Base-by-base conservation (phyloP, 2,888 invertebrate species). In the Hirtodrosophila duncani region DNA sequence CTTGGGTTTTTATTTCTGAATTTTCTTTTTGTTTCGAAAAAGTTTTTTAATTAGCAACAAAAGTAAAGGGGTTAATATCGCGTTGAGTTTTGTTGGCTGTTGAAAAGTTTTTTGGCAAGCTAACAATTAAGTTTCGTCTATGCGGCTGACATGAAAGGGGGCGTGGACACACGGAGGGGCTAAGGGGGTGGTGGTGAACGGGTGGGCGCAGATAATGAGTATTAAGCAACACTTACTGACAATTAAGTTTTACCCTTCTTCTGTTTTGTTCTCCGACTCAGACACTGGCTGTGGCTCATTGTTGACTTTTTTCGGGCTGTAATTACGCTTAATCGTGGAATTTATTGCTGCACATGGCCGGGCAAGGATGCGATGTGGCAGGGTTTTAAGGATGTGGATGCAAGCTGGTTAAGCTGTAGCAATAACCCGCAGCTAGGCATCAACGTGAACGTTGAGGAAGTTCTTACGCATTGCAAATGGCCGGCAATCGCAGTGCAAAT, bases 31-130 rank as follows among this genome's bases (percentile, higher is more conserved):
- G 11, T 17, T 38, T 37, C 46, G 21, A 23, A 83, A 82, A 82
- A 82, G 67, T 83, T 82, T 82, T 82, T 82, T 82, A 83, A 82
- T 83, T 81, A 82, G 82, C 80, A 67, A 70, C 79, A 71, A 77
- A 56, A 79, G 72, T 79, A 79, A 71, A 81, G 80, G 77, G 77
- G 79, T 81, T 70, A 70, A 74, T 78, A 75, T 58, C 44, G 81
- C 74, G 64, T 66, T 53, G 67, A 42, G 41, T 53, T 59, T 53
- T 60, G 60, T 66, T 69, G 66, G 67, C 62, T 68, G 65, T 58
- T 63, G 66, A 68, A 79, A 71, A 60, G 56, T 64, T 79, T 51
- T 44, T 75, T 81, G 78, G 63, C 81, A 81, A 77, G 80, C 80
- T 79, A 77, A 81, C 81, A 77, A 77, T 79, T 77, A 81, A 77